Evolutionary conservation across 1,140 invertebrate species (phyloP), one percentile per base, ranked within the genome.

Genomic region (Gyrodactylus salaris): DNA sequence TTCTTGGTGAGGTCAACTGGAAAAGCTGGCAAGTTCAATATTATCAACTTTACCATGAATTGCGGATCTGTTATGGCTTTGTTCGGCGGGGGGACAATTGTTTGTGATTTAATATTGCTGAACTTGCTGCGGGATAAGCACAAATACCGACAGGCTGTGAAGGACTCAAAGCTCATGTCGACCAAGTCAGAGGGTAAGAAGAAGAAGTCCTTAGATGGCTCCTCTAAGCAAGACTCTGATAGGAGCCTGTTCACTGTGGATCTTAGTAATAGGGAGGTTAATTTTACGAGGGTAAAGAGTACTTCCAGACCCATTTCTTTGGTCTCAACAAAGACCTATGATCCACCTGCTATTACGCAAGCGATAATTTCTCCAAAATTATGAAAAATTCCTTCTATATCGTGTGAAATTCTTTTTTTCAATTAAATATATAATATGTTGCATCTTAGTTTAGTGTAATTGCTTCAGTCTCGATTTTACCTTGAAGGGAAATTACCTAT

Each of bases 51-150:
- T 0, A 70, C 83, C 7, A 74, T 82, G 0, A 84, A 84, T 75
- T 76, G 84, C 75, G 83, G 83, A 72, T 82, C 82, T 77, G 83
- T 83, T 69, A 75, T 84, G 25, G 83, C 81, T 24, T 77, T 84
- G 1, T 76, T 84, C 68, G 79, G 80, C 74, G 71, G 79, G 78
- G 80, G 82, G 1, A 82, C 81, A 1, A 76, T 84, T 20, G 26
- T 83, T 1, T 83, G 82, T 79, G 83, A 84, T 76, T 76, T 83
- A 19, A 76, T 82, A 1, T 79, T 83, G 0, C 75, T 83, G n/a
- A 82, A 83, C 76, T 72, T 81, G 20, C 76, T 81, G n/a, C 82
- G 82, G 76, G 77, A 78, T 25, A 76, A 78, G 27, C 23, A 73
- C 16, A 26, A 25, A 23, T 73, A 73, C 26, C 21, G 72, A 73